phyloP scores from a whole-genome alignment of 2,113 vertebrate genomes.

The Hydrochoerus hydrochaeris region DNA sequence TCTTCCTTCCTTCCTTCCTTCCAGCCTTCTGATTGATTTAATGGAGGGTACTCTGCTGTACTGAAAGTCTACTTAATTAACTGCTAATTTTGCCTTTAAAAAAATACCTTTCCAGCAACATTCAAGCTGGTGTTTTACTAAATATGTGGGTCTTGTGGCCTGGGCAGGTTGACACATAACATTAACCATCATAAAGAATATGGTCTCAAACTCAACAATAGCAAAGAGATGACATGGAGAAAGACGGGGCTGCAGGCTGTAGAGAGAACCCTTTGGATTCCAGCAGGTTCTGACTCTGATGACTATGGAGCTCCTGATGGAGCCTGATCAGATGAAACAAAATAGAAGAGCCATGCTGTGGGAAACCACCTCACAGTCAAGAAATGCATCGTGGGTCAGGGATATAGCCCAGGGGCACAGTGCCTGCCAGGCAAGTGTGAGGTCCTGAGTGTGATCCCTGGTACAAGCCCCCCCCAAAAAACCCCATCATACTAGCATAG shows the following conservation, averaged over 20 bases:
- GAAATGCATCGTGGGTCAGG: background rate
- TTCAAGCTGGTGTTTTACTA: background rate
- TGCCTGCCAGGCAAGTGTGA: too few relatives aligned
- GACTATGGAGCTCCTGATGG: background rate
- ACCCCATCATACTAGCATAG: background rate
- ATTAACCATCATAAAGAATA: background rate
- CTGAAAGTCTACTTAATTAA: background rate
- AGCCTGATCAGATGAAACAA: background rate
- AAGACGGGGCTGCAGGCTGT: background rate
- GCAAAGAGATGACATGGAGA: background rate
- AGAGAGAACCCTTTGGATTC: background rate
- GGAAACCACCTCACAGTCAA: too few relatives aligned
- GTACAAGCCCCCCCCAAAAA: too few relatives aligned
- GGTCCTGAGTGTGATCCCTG: too few relatives aligned
- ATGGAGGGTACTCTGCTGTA: background rate
- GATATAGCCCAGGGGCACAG: too few relatives aligned
- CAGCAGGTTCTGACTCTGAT: background rate
- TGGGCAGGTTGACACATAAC: conserved; percentile 6
- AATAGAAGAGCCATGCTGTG: accelerated
- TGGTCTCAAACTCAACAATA: background rate
- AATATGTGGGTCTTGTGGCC: background rate
- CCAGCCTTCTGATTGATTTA: background rate
- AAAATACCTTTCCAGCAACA: background rate
- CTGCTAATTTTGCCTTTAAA: background rate
- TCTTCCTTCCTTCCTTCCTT: background rate